These are phyloP conservation scores for Thymelicus lineola DNA, from an alignment of 2,888 invertebrate species.

Conservation along the genomic window DNA sequence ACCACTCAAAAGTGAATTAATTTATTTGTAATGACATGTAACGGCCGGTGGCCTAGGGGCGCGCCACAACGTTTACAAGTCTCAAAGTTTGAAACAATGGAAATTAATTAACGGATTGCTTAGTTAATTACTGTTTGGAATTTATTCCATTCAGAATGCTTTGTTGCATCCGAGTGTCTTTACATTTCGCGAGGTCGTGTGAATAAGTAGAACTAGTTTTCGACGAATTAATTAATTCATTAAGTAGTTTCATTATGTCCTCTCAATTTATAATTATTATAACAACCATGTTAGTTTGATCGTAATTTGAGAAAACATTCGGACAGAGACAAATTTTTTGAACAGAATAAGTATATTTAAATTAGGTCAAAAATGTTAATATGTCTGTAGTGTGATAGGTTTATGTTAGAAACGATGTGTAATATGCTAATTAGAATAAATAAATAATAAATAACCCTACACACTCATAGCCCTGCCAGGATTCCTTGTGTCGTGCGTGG, in stretches of 20 bases:
- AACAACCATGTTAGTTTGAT: too few relatives aligned
- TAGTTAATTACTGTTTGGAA: not conserved
- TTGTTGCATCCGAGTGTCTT: not conserved
- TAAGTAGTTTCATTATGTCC: not conserved
- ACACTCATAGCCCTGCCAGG: too few relatives aligned
- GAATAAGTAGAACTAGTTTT: constrained; percentile 1
- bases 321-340: too few relatives aligned
- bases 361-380: too few relatives aligned
- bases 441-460: too few relatives aligned
- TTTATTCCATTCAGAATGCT: not conserved
- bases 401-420: too few relatives aligned
- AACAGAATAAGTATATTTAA: too few relatives aligned
- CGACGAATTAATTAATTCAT: constrained; percentile 2
- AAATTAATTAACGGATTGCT: not conserved
- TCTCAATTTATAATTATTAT: not conserved
- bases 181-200: not conserved
- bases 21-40: not conserved
- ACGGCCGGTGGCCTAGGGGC: not conserved
- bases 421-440: too few relatives aligned
- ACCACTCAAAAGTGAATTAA: not conserved
- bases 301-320: too few relatives aligned
- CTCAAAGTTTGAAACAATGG: constrained; percentile 3
- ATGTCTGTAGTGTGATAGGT: too few relatives aligned
- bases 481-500: too few relatives aligned
- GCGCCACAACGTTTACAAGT: not conserved